Base-by-base conservation (phyloP, 1,140 invertebrate species). In the Philaenus spumarius region DNA sequence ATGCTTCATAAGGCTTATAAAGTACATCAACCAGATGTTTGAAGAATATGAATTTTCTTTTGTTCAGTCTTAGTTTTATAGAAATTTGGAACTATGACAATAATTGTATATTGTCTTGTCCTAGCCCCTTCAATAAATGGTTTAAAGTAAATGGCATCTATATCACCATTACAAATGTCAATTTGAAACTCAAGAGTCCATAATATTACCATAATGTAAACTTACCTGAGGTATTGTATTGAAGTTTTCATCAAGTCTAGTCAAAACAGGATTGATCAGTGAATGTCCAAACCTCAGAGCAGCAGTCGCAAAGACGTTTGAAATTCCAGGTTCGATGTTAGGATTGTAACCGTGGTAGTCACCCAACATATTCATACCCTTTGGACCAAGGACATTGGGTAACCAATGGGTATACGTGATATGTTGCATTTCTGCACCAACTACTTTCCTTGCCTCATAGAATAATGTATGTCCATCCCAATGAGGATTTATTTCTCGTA, bases 281-380 rank as follows among this genome's bases (percentile, higher is more conserved):
- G 94, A 90, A 73, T 99, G 97, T 0, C 97, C 97, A 73, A 99
- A 98, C 53, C 96, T 77, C 12, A 98, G 75, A 7, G 95, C 96
- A 30, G 94, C 95, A 0, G 96, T 97, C 1, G 96, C 94, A 75
- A 99, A 99, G 34, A 93, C 94, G 71, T 98, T 99, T 0, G 91
- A 83, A 64, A 98, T 89, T 3, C 84, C 83, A 1, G 95, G 86
- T 71, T 98, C 86, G 0, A 93, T 58, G 42, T 82, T 75, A 0
- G 89, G 79, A 68, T 90, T 75, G 70, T 98, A 98, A 7, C 87
- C 90, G 37, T 75, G 71, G 66, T 97, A 98, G 17, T 77, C 62
- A 0, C 89, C 90, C 12, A 97, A 68, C 68, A 85, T 77, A 48
- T 82, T 64, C 75, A 94, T 89, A 1, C 90, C 83, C 45, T 70